Evolutionary conservation across 1,140 invertebrate genomes (phyloP).

Genomic region (Leptonema lineaticorne): DNA sequence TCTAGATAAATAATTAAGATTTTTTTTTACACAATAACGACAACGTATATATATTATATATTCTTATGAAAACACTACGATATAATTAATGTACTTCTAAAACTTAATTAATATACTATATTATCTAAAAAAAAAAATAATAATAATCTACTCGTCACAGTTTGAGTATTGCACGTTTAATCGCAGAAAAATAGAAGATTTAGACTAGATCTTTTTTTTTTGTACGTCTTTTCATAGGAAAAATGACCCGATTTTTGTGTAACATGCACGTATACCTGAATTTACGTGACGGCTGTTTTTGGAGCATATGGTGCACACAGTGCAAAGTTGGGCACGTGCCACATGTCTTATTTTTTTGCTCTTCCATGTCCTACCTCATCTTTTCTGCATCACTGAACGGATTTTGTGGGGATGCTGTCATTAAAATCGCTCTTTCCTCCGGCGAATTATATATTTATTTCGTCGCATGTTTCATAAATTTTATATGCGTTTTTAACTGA

Average conservation of each 20-base stretch:
- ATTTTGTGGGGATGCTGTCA: slow-evolving; percentile 17
- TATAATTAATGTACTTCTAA: too few relatives aligned
- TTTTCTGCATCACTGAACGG: slow-evolving; percentile 27
- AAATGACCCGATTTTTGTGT: slow-evolving; percentile 18
- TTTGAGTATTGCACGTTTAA: not conserved
- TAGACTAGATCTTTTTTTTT: too few relatives aligned
- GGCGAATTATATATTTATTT: too few relatives aligned
- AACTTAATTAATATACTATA: too few relatives aligned
- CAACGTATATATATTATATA: too few relatives aligned
- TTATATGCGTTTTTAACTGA: too few relatives aligned
- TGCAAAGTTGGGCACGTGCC: slow-evolving; percentile 36
- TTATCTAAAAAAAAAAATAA: too few relatives aligned
- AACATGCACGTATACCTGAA: slow-evolving; percentile 26
- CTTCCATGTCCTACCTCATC: too few relatives aligned
- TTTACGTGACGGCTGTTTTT: slow-evolving; percentile 8
- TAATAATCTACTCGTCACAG: not conserved
- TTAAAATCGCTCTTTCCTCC: not conserved
- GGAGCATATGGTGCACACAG: slow-evolving; percentile 14
- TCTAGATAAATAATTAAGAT: too few relatives aligned
- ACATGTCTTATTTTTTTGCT: slow-evolving; percentile 38
- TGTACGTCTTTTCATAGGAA: slow-evolving; percentile 12
- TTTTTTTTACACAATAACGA: too few relatives aligned
- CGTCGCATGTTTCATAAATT: too few relatives aligned
- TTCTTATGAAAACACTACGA: too few relatives aligned
- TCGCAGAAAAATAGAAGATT: not conserved